Base-by-base conservation (phyloP, 23 tunicate species). In the Ciona savignyi region DNA sequence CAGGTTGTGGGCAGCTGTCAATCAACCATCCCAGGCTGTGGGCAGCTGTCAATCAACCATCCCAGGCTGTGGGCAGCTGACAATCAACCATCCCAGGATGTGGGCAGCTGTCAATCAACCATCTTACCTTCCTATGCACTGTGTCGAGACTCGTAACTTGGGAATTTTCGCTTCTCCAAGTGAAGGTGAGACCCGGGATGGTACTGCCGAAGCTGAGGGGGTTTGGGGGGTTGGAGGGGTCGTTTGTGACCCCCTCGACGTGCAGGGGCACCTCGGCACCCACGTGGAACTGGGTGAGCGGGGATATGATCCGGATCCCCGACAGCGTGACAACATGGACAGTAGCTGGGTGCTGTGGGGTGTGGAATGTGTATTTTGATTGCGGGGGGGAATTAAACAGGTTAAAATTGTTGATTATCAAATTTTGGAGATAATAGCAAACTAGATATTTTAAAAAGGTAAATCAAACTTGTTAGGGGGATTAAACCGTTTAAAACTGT, bases 201-300 rank as follows among this genome's bases (percentile, higher is more conserved):
- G 77, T 79, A 68, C 77, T 83, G 48, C 83, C 96, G 25, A 89
- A 78, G 48, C 84, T 83, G 34, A 89, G 65, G 2, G 94, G 88
- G 42, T 75, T 77, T 29, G 56, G 65, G 2, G 42, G 0, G 82
- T 74, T 6, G 60, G 23, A 21, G 88, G 74, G 74, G 27, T 80
- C 89, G 4, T 70, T 77, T 11, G 83, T 63, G 1, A 70, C 63
- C 0, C 89, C 89, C 26, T 70, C 63, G 35, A 89, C 89, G 65
- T 89, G 84, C 0, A 89, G 63, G 32, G 96, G 96, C 20, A 83
- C 83, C n/a, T 51, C 27, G n/a, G 81, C 70, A 2, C 85, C 96
- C 23, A 85, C 86, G 23, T 83, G 77, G 33, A 78, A 89, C 31
- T 81, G 84, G 49, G 81, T 78, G 33, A 85, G 27, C 4, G 96